These are phyloP conservation scores for Linepithema humile DNA, from an alignment of 1,140 invertebrate species.

Conservation along the genomic window DNA sequence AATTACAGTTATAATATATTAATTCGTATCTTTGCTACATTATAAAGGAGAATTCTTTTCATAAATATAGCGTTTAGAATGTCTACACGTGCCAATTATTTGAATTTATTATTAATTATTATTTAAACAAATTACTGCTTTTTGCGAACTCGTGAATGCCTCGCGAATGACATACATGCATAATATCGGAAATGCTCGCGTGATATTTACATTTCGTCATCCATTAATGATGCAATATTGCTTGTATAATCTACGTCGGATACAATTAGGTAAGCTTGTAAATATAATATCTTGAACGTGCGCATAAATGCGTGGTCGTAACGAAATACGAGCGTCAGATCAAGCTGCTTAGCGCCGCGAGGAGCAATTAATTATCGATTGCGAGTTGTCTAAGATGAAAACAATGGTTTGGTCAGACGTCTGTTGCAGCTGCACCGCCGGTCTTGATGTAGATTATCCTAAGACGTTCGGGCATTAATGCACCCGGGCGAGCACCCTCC, in stretches of 20 bases:
- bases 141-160: neutral
- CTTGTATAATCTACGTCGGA: neutral
- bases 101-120: neutral
- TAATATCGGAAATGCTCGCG: neutral
- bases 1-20: neutral
- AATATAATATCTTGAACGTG: neutral
- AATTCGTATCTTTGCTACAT: neutral
- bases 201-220: neutral
- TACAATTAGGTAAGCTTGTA: neutral
- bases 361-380: conserved; percentile 61
- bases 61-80: neutral
- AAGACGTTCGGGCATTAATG: conserved; percentile 68
- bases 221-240: neutral
- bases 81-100: neutral
- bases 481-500: conserved; percentile 19
- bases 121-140: neutral
- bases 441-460: conserved; percentile 70
- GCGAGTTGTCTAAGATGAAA: conserved; percentile 51
- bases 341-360: conserved; percentile 21
- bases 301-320: neutral
- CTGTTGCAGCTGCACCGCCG: conserved; percentile 61
- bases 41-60: neutral
- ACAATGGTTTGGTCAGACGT: conserved; percentile 60
- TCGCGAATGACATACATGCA: neutral
- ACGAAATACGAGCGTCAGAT: conserved; percentile 19